These are phyloP conservation scores for Copidosoma floridanum DNA, from an alignment of 1,140 invertebrate species.

Conservation along the genomic window DNA sequence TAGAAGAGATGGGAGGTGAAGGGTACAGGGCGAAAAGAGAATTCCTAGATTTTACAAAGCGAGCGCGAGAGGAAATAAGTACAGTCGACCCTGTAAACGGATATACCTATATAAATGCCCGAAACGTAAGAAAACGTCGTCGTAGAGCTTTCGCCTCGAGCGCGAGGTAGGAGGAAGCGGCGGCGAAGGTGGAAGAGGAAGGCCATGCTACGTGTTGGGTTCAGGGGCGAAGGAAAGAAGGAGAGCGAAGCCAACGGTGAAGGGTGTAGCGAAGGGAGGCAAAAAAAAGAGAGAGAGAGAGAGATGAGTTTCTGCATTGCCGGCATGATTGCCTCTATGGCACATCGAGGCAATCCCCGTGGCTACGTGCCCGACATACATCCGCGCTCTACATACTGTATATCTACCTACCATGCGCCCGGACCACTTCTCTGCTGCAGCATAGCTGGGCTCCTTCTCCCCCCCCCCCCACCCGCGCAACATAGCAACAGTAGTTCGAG, in stretches of 20 bases:
- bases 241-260: slow-evolving; percentile 44
- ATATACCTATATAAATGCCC: background rate
- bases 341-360: slow-evolving; percentile 58
- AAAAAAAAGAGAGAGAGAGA: no score
- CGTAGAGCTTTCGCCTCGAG: background rate
- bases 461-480: background rate
- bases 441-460: background rate
- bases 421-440: slow-evolving; percentile 1
- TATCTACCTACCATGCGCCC: background rate
- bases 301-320: slow-evolving; percentile 56
- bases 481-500: no score
- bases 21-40: slow-evolving; percentile 12
- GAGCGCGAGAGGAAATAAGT: slow-evolving; percentile 18
- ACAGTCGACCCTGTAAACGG: background rate
- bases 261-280: slow-evolving; percentile 30
- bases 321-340: slow-evolving; percentile 58
- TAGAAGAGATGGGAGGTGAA: background rate
- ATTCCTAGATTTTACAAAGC: slow-evolving; percentile 41
- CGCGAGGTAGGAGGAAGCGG: slow-evolving; percentile 14
- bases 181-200: slow-evolving; percentile 15
- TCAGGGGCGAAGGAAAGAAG: slow-evolving; percentile 27
- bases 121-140: background rate
- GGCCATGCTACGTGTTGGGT: slow-evolving; percentile 20
- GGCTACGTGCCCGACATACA: slow-evolving; percentile 58
- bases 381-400: slow-evolving; percentile 28